Percentiles rank a stretch among this genome's conserved stretches.
Evolutionary conservation across 2,113 vertebrate species (phyloP).

Genomic region (Oncorhynchus clarkii): DNA sequence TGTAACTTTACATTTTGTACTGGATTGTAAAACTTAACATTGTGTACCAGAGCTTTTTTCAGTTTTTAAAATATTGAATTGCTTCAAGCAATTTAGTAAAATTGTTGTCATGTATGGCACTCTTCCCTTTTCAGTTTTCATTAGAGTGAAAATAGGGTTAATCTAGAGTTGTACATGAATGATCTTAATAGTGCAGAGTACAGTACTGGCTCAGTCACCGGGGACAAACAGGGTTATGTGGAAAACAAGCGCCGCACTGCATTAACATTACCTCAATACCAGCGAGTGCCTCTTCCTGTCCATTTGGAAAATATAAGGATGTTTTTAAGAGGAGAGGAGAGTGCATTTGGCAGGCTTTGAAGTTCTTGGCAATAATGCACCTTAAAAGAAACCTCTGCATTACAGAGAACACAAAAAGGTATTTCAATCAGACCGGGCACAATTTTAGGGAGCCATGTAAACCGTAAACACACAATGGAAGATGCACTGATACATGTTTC

Average conservation of each 20-base stretch:
- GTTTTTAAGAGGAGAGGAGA: conserved; percentile 71
- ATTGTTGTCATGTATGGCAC: background rate
- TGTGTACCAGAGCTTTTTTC: background rate
- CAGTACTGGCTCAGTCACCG: conserved; percentile 40
- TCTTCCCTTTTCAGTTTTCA: background rate
- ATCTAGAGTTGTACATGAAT: conserved; percentile 35
- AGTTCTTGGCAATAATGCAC: conserved; percentile 72
- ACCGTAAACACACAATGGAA: conserved; percentile 24
- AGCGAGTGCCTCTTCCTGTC: conserved; percentile 68
- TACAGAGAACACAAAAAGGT: conserved; percentile 54
- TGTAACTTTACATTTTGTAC: background rate
- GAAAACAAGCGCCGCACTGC: conserved; percentile 51
- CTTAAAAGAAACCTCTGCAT: conserved; percentile 73
- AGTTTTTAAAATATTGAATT: background rate
- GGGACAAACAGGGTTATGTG: conserved; percentile 38
- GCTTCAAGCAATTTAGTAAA: background rate
- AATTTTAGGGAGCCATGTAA: conserved; percentile 55
- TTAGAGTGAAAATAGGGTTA: conserved; percentile 1
- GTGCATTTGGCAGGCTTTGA: conserved; percentile 76
- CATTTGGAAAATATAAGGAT: conserved; percentile 77
- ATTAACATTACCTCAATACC: conserved; percentile 71
- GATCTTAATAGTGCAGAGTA: conserved; percentile 43
- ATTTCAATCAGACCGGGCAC: conserved; percentile 57
- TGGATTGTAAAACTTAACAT: background rate
- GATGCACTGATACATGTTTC: conserved; percentile 16